phyloP scores from a whole-genome alignment of 2,888 invertebrate genomes.

The Pachymerium ferrugineum region DNA sequence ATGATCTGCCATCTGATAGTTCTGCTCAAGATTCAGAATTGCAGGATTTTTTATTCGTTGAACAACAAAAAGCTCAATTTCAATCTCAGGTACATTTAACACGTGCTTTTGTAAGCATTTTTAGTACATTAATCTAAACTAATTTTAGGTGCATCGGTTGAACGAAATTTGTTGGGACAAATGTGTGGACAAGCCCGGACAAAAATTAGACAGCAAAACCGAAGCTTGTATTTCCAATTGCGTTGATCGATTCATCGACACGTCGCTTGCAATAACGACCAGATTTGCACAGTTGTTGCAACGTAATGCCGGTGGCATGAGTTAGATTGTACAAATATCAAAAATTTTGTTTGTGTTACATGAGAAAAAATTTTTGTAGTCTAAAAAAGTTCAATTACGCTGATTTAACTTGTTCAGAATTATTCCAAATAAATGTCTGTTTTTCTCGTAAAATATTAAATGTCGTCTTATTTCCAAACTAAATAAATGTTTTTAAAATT shows the following conservation, averaged over 20 bases:
- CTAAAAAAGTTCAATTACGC: too few relatives aligned
- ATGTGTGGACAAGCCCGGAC: slow-evolving; percentile 83
- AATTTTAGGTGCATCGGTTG: slow-evolving; percentile 77
- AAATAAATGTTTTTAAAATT: too few relatives aligned
- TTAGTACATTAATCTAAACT: not conserved
- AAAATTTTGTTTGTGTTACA: not conserved
- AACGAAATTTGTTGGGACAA: slow-evolving; percentile 95
- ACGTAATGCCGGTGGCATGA: slow-evolving; percentile 55
- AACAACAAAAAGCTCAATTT: slow-evolving; percentile 83
- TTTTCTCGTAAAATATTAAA: too few relatives aligned
- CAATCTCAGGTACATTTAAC: slow-evolving; percentile 67
- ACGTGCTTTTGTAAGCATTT: not conserved
- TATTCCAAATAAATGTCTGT: too few relatives aligned
- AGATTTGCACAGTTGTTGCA: slow-evolving; percentile 81
- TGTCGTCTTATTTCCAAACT: too few relatives aligned
- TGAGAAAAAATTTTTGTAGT: too few relatives aligned
- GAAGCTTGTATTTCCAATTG: slow-evolving; percentile 89
- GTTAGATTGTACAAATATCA: not conserved
- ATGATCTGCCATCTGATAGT: not conserved
- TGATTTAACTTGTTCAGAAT: too few relatives aligned
- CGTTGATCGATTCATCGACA: slow-evolving; percentile 90
- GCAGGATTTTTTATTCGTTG: slow-evolving; percentile 73
- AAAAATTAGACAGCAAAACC: slow-evolving; percentile 78
- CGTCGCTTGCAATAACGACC: slow-evolving; percentile 78
- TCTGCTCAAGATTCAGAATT: slow-evolving; percentile 54